phyloP scores from a whole-genome alignment of 2,113 vertebrate species.

The Nansenia antarctica region DNA sequence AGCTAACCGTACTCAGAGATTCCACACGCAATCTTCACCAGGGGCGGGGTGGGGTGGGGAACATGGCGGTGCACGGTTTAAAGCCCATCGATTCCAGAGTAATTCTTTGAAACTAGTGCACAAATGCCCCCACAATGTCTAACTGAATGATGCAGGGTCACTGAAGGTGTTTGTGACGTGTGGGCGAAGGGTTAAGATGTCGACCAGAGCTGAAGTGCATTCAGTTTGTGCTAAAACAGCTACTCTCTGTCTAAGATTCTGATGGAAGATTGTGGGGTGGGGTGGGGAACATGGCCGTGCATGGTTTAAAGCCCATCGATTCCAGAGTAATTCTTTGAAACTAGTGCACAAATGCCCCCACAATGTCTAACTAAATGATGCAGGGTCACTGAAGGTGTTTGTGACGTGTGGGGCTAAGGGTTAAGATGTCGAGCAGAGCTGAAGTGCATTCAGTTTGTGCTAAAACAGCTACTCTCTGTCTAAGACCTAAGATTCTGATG shows the following conservation, averaged over 20 bases:
- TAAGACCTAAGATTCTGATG: neutral
- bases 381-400: neutral
- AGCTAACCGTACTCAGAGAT: slow-evolving; percentile 45
- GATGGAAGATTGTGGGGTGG: too few species aligned
- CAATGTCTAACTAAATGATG: neutral
- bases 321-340: slow-evolving; percentile 59
- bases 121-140: neutral
- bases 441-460: neutral
- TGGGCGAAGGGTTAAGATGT: neutral
- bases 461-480: neutral
- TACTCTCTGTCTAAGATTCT: neutral
- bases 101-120: slow-evolving; percentile 63
- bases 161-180: neutral
- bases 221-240: neutral
- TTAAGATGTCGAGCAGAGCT: neutral
- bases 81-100: slow-evolving; percentile 15
- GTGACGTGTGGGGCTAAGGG: neutral
- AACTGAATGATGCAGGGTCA: neutral
- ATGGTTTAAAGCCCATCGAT: slow-evolving; percentile 9
- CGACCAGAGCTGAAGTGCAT: neutral
- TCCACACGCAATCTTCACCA: slow-evolving; percentile 69
- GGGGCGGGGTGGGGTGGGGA: slow-evolving; percentile 66
- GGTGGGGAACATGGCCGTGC: neutral
- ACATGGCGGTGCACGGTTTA: neutral
- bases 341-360: slow-evolving; percentile 32